Conservation (phyloP, 1,140 invertebrate species). For the Sinella curviseta region DNA sequence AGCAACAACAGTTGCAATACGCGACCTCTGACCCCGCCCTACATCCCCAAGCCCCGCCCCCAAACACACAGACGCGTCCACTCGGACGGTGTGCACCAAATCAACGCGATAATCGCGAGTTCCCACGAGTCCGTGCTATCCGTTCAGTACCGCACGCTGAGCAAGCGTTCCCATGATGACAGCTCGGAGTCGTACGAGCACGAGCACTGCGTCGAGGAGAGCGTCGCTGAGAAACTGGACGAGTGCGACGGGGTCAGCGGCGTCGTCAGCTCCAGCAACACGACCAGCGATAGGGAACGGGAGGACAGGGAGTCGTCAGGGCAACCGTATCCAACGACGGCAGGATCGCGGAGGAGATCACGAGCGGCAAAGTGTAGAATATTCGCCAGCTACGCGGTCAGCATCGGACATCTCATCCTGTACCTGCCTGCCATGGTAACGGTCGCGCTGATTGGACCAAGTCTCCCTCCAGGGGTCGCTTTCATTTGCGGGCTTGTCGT, state of each 20-base stretch:
- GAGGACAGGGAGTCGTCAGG: neutral
- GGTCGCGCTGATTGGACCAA: slow-evolving; percentile 45
- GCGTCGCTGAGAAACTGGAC: neutral
- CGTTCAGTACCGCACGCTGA: neutral
- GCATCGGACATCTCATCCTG: slow-evolving; percentile 51
- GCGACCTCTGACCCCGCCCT: neutral
- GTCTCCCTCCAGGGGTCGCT: slow-evolving; percentile 50
- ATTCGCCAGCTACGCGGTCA: slow-evolving; percentile 50
- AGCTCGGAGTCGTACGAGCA: neutral
- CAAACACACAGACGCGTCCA: neutral
- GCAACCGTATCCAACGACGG: neutral
- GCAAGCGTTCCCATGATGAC: neutral
- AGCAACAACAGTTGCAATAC: neutral
- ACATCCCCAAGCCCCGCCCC: neutral
- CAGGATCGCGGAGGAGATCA: neutral
- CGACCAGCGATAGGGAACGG: neutral
- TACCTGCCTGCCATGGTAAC: slow-evolving; percentile 52
- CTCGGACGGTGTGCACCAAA: neutral
- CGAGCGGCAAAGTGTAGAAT: slow-evolving; percentile 42
- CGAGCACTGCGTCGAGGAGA: neutral
- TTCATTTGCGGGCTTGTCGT: slow-evolving; percentile 50
- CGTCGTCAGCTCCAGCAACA: neutral
- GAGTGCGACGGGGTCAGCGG: neutral
- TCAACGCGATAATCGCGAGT: neutral
- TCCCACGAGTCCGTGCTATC: neutral